Conservation (phyloP, 92 coral and sea anemone genomes). For the Metridium senile region DNA sequence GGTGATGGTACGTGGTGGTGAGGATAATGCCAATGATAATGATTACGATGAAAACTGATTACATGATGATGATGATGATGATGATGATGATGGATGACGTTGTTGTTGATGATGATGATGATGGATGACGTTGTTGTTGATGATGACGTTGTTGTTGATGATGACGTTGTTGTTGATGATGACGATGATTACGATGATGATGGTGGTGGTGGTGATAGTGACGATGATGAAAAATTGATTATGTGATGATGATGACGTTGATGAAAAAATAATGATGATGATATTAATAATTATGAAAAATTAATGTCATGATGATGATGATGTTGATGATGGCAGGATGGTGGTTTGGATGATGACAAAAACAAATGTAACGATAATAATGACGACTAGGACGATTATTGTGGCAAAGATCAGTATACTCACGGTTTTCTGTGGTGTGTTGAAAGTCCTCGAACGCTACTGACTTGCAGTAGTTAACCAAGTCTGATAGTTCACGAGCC, state of each 20-base stretch:
- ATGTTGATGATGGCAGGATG: neutral
- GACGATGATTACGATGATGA: neutral
- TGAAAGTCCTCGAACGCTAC: constrained; percentile 92
- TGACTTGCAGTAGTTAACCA: constrained; percentile 93
- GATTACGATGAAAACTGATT: neutral
- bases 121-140: neutral
- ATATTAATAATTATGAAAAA: too few relatives aligned
- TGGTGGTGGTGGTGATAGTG: neutral
- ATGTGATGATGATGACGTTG: neutral
- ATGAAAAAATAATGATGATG: neutral
- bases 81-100: neutral
- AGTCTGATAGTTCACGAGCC: constrained; percentile 88
- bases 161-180: neutral
- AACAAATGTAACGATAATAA: neutral
- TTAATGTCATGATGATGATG: neutral
- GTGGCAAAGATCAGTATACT: constrained; percentile 15
- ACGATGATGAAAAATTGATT: neutral
- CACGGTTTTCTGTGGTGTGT: constrained; percentile 89
- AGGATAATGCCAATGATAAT: neutral
- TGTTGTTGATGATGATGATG: neutral
- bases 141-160: neutral
- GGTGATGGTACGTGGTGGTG: neutral
- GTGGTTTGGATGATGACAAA: neutral
- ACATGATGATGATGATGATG: neutral
- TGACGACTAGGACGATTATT: neutral